Base-by-base conservation (phyloP, 92 coral and sea anemone genomes). In the Porites divaricata region DNA sequence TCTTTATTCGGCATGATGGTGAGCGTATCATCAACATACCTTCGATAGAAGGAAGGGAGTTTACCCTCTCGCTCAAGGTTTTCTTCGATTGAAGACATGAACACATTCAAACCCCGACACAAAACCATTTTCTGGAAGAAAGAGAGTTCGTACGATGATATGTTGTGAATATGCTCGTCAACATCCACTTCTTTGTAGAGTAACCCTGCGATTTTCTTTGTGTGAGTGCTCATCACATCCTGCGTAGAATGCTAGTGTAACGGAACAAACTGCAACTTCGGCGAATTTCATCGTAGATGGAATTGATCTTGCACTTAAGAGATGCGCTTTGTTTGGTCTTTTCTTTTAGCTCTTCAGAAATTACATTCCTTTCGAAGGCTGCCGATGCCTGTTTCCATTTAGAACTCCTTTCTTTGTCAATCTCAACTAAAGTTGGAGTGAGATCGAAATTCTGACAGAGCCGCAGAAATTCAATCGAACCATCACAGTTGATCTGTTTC, bases 401-500 rank as follows among this genome's bases (percentile, higher is more conserved):
- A 2, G 50, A 9, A 22, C 52, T n/a, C 49, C 59, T 87, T 15
- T 21, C 57, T 81, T 87, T 35, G 45, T 81, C 75, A 50, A 87
- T 81, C 67, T 75, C 65, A 26, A 88, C 85, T 51, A 88, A 88
- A 2, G 91, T 83, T 24, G 84, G 91, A 10, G 88, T 83, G 49
- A 88, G 78, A 19, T 67, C 63, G 28, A 88, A 83, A 57, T 77
- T 88, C 56, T 88, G 81, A 78, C 88, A 88, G 65, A 83, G 76
- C 1, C 83, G 75, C 7, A 83, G 79, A 62, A 88, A 88, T 61
- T 88, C 91, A 49, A 88, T 81, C 17, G 85, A 35, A 1, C 85
- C 87, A 57, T 83, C 79, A 45, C 88, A 81, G 75, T 76, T 88
- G 15, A 88, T 77, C 48, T 81, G 91, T 70, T 81, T 88, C 20